Conservation (phyloP, 2,888 invertebrate species). For the Eustalomyia histrio region DNA sequence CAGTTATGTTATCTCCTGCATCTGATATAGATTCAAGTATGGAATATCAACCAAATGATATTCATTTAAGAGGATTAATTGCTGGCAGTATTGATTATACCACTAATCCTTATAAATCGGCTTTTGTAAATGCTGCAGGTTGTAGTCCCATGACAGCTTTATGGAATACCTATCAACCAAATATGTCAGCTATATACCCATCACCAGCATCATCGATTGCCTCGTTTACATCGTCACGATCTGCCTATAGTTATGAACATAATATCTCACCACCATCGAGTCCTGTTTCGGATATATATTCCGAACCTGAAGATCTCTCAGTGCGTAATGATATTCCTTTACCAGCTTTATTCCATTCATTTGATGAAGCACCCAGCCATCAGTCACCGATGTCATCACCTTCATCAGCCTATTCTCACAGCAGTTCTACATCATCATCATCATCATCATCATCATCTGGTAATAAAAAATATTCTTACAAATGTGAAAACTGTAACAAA, state of each 20-base stretch:
- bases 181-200: conserved; percentile 66
- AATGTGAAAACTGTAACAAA: conserved; percentile 95
- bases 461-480: conserved; percentile 83
- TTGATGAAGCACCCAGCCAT: conserved; percentile 71
- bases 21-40: conserved; percentile 66
- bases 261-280: conserved; percentile 78
- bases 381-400: conserved; percentile 50
- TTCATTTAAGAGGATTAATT: conserved; percentile 76
- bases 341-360: conserved; percentile 75
- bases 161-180: conserved; percentile 74
- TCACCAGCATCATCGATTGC: conserved; percentile 71
- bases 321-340: conserved; percentile 76
- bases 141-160: conserved; percentile 74
- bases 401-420: conserved; percentile 39
- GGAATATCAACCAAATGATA: conserved; percentile 71
- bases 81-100: conserved; percentile 72
- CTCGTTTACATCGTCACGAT: conserved; percentile 68
- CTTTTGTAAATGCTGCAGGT: conserved; percentile 74
- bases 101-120: conserved; percentile 73
- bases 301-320: conserved; percentile 78
- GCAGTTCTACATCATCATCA: conserved; percentile 42
- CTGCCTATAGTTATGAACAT: conserved; percentile 66
- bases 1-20: conserved; percentile 72
- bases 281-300: conserved; percentile 73
- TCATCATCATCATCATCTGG: conserved; percentile 39